These are phyloP conservation scores for Pseudomyrmex flavicornis DNA, from an alignment of 1,140 invertebrate genomes.

Conservation along the genomic window DNA sequence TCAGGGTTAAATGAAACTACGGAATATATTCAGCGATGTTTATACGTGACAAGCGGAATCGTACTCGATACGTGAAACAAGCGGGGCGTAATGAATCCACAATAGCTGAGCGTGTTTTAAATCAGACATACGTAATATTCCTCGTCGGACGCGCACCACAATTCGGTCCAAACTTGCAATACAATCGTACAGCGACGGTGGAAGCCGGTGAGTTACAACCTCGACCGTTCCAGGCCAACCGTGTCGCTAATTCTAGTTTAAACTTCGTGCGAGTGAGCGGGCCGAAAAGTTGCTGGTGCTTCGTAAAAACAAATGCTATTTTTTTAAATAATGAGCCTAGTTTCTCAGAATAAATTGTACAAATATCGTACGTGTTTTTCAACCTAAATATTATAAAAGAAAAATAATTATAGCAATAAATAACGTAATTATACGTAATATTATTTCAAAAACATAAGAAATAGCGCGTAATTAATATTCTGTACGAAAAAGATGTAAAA, in stretches of 20 bases:
- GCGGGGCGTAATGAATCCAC: constrained; percentile 61
- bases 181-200: constrained; percentile 50
- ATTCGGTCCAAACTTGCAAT: constrained; percentile 51
- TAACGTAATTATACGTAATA: neutral
- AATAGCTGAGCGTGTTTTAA: constrained; percentile 59
- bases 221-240: constrained; percentile 44
- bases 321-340: constrained; percentile 1
- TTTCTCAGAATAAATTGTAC: neutral
- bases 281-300: constrained; percentile 39
- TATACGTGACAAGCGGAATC: constrained; percentile 15
- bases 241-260: constrained; percentile 53
- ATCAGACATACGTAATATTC: constrained; percentile 64
- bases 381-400: too few species aligned
- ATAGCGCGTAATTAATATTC: neutral
- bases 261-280: constrained; percentile 18
- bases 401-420: neutral
- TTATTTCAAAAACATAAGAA: neutral
- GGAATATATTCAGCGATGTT: too few species aligned
- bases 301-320: constrained; percentile 27
- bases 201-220: constrained; percentile 56
- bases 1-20: constrained; percentile 38
- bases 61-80: constrained; percentile 38
- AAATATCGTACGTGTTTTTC: neutral
- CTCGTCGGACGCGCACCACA: constrained; percentile 23
- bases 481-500: neutral